Base-by-base conservation (phyloP, 2,113 vertebrate genomes). In the Oplegnathus fasciatus region DNA sequence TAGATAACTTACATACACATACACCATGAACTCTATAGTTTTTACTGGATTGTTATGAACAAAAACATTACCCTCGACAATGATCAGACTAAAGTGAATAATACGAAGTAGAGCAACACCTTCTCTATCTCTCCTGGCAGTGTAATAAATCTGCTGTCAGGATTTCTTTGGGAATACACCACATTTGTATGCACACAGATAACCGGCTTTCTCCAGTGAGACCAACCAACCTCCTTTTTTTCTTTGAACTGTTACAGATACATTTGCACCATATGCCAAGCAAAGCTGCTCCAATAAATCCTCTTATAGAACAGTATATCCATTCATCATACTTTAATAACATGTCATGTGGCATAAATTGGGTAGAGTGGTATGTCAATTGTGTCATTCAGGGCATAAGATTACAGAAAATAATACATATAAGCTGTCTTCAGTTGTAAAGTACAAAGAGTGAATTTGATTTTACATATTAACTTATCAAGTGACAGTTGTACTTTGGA, bases 161-260 rank as follows among this genome's bases (percentile, higher is more conserved):
- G 75, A 80, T 73, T 68, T 81, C 50, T 5, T 54, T 40, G 46
- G 40, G 32, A 65, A 79, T 80, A 78, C 20, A 34, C 42, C 24
- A 67, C 75, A 90, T 85, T 89, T 76, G 60, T 76, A 62, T 89
- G 65, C 85, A 26, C 69, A 79, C 37, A 73, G 70, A 78, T 84
- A 71, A 76, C 58, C 52, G 34, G 30, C 46, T 82, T 69, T 80
- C 66, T 85, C 85, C 65, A 82, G 50, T 66, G 85, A 84, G 78
- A 78, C 50, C 70, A 67, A 20, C 58, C 75, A 72, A 44, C 52
- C 32, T 82, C 40, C 0, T 58, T 78, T 60, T 69, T 83, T 32
- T 55, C 74, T 87, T 82, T 85, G 57, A 89, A 71, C 77, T 71
- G 40, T 24, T 61, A 71, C 28, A 60, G 52, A 82, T 81, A 81